These are phyloP conservation scores for Aplochiton taeniatus DNA, from an alignment of 2,797 vertebrate genomes.

Conservation along the genomic window DNA sequence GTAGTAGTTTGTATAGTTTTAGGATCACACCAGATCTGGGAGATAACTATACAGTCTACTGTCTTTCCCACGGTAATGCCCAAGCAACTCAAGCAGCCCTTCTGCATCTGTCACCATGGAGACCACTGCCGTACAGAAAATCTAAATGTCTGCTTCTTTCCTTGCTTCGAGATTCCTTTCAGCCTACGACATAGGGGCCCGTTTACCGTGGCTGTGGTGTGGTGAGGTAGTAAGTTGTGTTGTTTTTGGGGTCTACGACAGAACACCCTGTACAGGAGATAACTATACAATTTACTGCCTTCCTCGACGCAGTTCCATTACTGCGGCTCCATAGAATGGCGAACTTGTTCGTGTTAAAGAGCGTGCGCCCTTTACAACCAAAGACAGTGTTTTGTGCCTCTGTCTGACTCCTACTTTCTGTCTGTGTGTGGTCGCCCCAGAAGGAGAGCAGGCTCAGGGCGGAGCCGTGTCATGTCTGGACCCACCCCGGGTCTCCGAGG, in stretches of 20 bases:
- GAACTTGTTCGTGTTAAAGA: too few species aligned
- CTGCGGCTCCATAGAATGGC: slow-evolving; percentile 23
- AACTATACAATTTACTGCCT: slow-evolving; percentile 99
- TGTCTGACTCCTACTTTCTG: slow-evolving; percentile 5
- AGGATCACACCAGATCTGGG: slow-evolving; percentile 99
- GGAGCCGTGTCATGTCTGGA: slow-evolving; percentile 75
- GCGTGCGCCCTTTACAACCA: too few species aligned
- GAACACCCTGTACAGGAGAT: slow-evolving; percentile 86
- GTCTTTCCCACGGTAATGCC: slow-evolving; percentile 90
- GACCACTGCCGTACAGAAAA: neutral
- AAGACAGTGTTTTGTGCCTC: too few species aligned
- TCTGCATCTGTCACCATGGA: neutral
- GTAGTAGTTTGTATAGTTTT: slow-evolving; percentile 99
- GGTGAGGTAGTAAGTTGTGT: slow-evolving; percentile 99
- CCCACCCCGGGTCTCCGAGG: slow-evolving; percentile 81
- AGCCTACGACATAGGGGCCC: neutral
- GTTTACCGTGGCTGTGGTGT: slow-evolving; percentile 58
- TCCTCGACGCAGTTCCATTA: slow-evolving; percentile 70
- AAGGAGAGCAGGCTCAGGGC: slow-evolving; percentile 68
- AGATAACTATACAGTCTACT: slow-evolving; percentile 99
- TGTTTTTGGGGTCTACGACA: slow-evolving; percentile 91
- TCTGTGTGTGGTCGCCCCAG: slow-evolving; percentile 39
- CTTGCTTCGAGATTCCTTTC: neutral
- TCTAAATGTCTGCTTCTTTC: neutral
- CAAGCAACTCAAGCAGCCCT: slow-evolving; percentile 44